A percentile compares a stretch with the other conserved stretches of the same genome.
Conservation (phyloP, 1,140 invertebrate species). For the Procambarus virginalis region DNA sequence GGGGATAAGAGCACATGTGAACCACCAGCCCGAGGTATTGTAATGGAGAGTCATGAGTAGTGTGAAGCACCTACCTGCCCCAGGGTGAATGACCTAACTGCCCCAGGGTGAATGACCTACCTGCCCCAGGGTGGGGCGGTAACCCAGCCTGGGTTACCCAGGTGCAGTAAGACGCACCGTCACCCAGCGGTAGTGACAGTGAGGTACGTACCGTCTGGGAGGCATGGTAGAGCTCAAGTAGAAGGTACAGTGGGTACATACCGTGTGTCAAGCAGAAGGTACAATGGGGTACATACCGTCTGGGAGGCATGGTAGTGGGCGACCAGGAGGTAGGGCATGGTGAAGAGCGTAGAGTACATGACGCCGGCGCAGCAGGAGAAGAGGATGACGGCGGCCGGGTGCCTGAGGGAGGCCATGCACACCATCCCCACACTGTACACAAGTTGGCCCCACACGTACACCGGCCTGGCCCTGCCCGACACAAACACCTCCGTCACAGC, state of each 20-base stretch:
- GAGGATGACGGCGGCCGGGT: slow-evolving; percentile 86
- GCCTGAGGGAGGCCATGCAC: slow-evolving; percentile 86
- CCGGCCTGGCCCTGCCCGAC: slow-evolving; percentile 83
- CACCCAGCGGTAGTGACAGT: not conserved
- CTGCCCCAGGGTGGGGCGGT: too few species aligned
- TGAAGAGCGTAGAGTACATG: slow-evolving; percentile 98
- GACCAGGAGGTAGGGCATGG: slow-evolving; percentile 95
- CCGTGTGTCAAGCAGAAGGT: not conserved
- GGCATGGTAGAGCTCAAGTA: slow-evolving; percentile 94
- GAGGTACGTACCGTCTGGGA: slow-evolving; percentile 82
- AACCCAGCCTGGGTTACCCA: too few species aligned
- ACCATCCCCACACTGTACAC: slow-evolving; percentile 93
- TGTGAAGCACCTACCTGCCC: too few species aligned
- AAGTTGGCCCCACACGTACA: slow-evolving; percentile 93
- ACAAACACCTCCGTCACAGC: too few species aligned
- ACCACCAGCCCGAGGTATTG: too few species aligned
- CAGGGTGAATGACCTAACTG: too few species aligned
- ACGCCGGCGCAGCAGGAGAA: slow-evolving; percentile 94
- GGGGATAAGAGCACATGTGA: too few species aligned
- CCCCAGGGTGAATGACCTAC: too few species aligned
- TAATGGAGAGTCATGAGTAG: too few species aligned
- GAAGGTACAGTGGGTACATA: slow-evolving; percentile 82
- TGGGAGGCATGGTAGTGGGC: slow-evolving; percentile 93
- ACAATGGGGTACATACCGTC: slow-evolving; percentile 79
- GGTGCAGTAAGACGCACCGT: too few species aligned